These are phyloP conservation scores for Sthenelais limicola DNA, from an alignment of 2,888 invertebrate species.

Conservation along the genomic window DNA sequence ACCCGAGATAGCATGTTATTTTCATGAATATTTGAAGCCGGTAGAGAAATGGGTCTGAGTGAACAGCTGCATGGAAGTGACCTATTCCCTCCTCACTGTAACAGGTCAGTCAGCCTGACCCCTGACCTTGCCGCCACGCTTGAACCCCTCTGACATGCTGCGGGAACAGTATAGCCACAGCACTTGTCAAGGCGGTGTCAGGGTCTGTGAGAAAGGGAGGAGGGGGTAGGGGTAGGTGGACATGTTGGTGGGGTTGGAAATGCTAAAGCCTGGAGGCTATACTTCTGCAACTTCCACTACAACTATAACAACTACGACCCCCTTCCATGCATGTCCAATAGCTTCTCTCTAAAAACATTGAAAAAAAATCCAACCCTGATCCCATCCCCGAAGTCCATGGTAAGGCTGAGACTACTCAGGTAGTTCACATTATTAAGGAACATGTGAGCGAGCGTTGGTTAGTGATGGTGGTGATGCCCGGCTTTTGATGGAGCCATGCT, in stretches of 20 bases:
- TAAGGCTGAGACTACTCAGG: too few relatives aligned
- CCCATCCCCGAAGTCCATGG: too few relatives aligned
- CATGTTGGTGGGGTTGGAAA: constrained; percentile 4
- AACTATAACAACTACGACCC: too few relatives aligned
- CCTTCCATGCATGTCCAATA: too few relatives aligned
- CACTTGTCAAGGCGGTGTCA: constrained; percentile 11
- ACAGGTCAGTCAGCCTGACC: constrained; percentile 32
- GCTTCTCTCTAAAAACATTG: too few relatives aligned
- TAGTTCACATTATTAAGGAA: too few relatives aligned
- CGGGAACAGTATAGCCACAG: constrained; percentile 12
- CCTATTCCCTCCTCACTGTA: constrained; percentile 31
- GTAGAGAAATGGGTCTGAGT: constrained; percentile 10
- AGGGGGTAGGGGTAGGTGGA: too few relatives aligned
- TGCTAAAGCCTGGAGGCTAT: constrained; percentile 28
- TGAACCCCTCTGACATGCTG: constrained; percentile 36
- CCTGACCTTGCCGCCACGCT: constrained; percentile 31
- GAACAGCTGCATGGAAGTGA: constrained; percentile 35
- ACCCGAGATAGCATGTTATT: too few relatives aligned
- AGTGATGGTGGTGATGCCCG: neutral
- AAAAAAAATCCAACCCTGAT: too few relatives aligned
- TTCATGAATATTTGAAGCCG: too few relatives aligned
- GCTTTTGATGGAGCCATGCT: constrained; percentile 27
- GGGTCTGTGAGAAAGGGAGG: neutral
- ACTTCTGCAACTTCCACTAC: too few relatives aligned
- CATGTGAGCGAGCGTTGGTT: neutral